These are phyloP conservation scores for Drosophila ercepeae DNA, from an alignment of 1,140 invertebrate species.

Conservation along the genomic window DNA sequence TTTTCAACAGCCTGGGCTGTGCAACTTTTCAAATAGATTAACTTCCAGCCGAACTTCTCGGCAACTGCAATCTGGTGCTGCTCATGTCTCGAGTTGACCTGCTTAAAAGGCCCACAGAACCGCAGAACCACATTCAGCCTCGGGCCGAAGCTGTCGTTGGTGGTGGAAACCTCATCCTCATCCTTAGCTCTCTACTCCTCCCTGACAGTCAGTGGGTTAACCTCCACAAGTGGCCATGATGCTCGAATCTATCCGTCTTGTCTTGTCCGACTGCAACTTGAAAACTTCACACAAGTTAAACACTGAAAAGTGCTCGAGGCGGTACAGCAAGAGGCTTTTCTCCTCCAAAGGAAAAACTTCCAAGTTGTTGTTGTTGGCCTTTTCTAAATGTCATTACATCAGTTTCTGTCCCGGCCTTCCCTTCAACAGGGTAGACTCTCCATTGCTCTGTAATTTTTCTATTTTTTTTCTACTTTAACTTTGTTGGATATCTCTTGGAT, in stretches of 20 bases:
- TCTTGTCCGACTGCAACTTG: constrained; percentile 51
- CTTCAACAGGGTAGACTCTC: constrained; percentile 42
- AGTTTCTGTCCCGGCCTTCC: constrained; percentile 35
- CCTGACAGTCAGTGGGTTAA: constrained; percentile 39
- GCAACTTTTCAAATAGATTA: constrained; percentile 50
- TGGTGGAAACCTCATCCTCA: constrained; percentile 8
- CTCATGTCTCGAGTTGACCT: constrained; percentile 54
- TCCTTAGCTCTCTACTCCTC: neutral
- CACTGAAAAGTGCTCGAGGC: constrained; percentile 71
- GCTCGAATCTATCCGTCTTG: constrained; percentile 34
- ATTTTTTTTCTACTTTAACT: constrained; percentile 16
- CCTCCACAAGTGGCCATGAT: constrained; percentile 57
- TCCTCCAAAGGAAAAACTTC: constrained; percentile 41
- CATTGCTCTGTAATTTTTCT: constrained; percentile 9
- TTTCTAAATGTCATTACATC: constrained; percentile 69
- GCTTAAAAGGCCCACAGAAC: constrained; percentile 49
- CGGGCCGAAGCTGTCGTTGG: constrained; percentile 50
- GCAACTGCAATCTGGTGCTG: constrained; percentile 39
- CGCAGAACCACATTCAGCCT: constrained; percentile 37
- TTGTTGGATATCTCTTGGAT: constrained; percentile 31
- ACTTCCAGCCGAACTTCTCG: constrained; percentile 47
- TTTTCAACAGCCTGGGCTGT: constrained; percentile 25
- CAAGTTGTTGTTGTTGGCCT: constrained; percentile 23
- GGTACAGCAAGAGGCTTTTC: constrained; percentile 63
- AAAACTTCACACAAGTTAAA: constrained; percentile 79